phyloP scores from a whole-genome alignment of 2,888 invertebrate species.

The Microctonus aethiopoides region DNA sequence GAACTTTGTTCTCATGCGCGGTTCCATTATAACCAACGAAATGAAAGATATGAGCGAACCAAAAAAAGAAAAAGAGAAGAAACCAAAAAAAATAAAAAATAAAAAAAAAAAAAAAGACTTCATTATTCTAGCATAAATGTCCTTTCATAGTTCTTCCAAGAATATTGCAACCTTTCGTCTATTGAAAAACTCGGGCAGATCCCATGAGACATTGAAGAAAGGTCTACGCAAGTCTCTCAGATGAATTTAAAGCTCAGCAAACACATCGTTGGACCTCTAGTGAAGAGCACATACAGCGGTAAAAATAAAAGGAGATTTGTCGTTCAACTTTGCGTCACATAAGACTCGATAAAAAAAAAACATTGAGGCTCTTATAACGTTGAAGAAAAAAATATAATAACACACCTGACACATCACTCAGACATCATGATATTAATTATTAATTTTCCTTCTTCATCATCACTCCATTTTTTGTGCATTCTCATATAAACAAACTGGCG shows the following conservation, averaged over 20 bases:
- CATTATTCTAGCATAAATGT: conserved; percentile 5
- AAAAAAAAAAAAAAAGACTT: conserved; percentile 5
- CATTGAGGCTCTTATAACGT: conserved; percentile 10
- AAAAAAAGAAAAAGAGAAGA: conserved; percentile 24
- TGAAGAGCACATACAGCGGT: not conserved
- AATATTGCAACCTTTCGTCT: conserved; percentile 12
- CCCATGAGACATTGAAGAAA: conserved; percentile 13
- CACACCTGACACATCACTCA: not conserved
- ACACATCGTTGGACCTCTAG: conserved; percentile 12
- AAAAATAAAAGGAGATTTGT: conserved; percentile 22
- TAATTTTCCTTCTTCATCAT: not conserved
- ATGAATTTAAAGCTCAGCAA: conserved; percentile 21
- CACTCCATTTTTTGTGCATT: not conserved
- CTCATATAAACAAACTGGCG: too few relatives aligned
- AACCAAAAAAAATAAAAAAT: conserved; percentile 27
- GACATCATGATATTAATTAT: not conserved
- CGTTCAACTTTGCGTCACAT: conserved; percentile 8
- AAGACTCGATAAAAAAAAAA: conserved; percentile 14
- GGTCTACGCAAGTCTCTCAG: conserved; percentile 11
- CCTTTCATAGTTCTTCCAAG: not conserved
- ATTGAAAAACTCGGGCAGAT: not conserved
- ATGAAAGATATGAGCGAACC: conserved; percentile 17
- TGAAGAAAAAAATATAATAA: not conserved
- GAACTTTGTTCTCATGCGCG: not conserved
- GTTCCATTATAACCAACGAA: not conserved